phyloP scores from a whole-genome alignment of 2,113 vertebrate genomes.

The Verasper variegatus region DNA sequence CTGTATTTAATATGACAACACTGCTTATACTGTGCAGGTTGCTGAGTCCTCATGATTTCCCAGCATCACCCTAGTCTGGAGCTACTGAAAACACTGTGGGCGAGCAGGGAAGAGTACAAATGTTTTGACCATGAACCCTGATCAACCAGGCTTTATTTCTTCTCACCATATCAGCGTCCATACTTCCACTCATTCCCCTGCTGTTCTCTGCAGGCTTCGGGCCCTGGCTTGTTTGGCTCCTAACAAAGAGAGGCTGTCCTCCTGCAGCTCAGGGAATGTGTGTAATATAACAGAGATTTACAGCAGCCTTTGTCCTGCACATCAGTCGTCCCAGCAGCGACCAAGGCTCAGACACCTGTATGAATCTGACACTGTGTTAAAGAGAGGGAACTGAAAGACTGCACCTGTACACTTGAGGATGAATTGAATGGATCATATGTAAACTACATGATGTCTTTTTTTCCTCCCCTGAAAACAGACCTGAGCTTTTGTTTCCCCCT shows the following conservation, averaged over 20 bases:
- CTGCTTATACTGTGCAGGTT: background rate
- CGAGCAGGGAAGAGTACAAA: background rate
- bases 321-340: background rate
- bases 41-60: background rate
- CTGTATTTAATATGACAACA: no score
- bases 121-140: background rate
- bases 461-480: background rate
- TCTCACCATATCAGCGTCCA: background rate
- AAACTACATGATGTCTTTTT: background rate
- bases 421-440: background rate
- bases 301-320: conserved; percentile 23
- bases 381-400: background rate
- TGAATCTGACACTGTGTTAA: background rate
- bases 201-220: conserved; percentile 6
- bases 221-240: background rate
- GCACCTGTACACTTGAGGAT: background rate
- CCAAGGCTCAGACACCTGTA: conserved; percentile 37
- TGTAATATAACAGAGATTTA: conserved; percentile 59
- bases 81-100: background rate
- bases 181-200: background rate
- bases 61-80: background rate
- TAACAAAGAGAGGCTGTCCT: conserved; percentile 65
- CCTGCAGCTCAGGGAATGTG: conserved; percentile 57
- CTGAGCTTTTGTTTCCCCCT: no score
- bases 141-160: background rate